A percentile compares a stretch with the other conserved stretches of the same genome.
phyloP scores from a whole-genome alignment of 1,140 invertebrate genomes.

The Chymomyza costata region DNA sequence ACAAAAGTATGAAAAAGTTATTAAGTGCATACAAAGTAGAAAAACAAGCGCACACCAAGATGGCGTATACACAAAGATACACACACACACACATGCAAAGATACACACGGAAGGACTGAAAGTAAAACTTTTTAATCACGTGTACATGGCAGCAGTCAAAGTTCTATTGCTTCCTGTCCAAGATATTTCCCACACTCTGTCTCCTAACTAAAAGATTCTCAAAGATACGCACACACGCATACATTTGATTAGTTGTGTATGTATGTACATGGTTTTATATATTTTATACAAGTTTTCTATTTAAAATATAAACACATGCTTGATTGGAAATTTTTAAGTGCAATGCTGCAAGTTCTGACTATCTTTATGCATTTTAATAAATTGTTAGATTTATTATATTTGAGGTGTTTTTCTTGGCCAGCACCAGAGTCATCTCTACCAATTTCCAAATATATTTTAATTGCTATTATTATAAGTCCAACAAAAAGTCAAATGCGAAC shows the following conservation, averaged over 20 bases:
- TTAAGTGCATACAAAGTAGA: slow-evolving; percentile 67
- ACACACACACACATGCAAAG: slow-evolving; percentile 32
- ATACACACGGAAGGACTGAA: not conserved
- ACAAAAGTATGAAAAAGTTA: slow-evolving; percentile 71
- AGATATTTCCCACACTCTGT: slow-evolving; percentile 19
- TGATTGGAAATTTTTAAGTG: slow-evolving; percentile 52
- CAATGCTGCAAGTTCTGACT: slow-evolving; percentile 13
- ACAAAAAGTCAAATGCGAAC: slow-evolving; percentile 15
- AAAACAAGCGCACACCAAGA: slow-evolving; percentile 27
- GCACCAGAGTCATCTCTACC: not conserved
- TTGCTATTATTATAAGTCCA: slow-evolving; percentile 50
- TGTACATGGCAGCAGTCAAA: slow-evolving; percentile 54
- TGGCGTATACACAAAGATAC: slow-evolving; percentile 18
- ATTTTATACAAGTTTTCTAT: slow-evolving; percentile 62
- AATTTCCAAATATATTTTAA: slow-evolving; percentile 44
- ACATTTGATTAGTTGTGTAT: not conserved
- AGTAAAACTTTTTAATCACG: slow-evolving; percentile 69
- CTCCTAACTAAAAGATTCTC: not conserved
- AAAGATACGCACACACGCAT: not conserved
- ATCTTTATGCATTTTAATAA: slow-evolving; percentile 21
- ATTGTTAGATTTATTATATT: slow-evolving; percentile 19
- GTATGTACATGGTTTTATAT: slow-evolving; percentile 15
- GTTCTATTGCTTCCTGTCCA: slow-evolving; percentile 48
- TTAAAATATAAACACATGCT: slow-evolving; percentile 69
- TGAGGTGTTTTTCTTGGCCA: slow-evolving; percentile 24